Evolutionary conservation across 1,140 invertebrate genomes (phyloP), one percentile per base, ranked within the genome.

Genomic region (Araneus ventricosus): DNA sequence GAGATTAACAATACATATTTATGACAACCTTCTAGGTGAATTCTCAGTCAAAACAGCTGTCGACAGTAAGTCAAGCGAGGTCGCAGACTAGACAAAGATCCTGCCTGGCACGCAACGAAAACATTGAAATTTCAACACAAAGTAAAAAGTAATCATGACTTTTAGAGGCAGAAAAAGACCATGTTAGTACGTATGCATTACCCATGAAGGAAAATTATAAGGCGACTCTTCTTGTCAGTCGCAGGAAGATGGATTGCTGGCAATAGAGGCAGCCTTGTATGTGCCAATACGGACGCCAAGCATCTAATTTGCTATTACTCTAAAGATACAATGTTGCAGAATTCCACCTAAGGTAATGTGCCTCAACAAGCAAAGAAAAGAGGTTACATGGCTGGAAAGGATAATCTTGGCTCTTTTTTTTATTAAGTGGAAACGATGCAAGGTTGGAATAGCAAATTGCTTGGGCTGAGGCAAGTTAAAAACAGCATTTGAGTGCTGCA

Each of bases 161-260:
- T 63, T 63, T 30, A 34, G 30, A 34, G 37, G 17, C 10, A 34
- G 14, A 34, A 37, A 75, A 37, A 75, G 70, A 37, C 37, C 70
- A 34, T 75, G 45, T 63, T 63, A 63, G 14, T 22, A 75, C 34
- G 10, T 75, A 75, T 75, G 17, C 30, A 75, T 75, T 75, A 75
- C 70, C 14, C 2, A 8, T 4, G 70, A 20, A 75, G 34, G 70
- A 75, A 75, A 75, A 75, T 75, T 75, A 75, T 75, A 75, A 37
- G 70, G 70, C 70, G 30, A 75, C 27, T 75, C 30, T 4, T 20
- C 70, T 37, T 75, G 70, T 75, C 70, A 75, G 27, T 10, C 2
- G 2, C 70, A 37, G 6, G 70, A 75, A 75, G 70, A 75, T 75
- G 30, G 70, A 75, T 75, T 75, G 70, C 30, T 75, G 70, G 70